Base-by-base conservation (phyloP, 2,888 invertebrate genomes). In the Drosophila flavopinicola region DNA sequence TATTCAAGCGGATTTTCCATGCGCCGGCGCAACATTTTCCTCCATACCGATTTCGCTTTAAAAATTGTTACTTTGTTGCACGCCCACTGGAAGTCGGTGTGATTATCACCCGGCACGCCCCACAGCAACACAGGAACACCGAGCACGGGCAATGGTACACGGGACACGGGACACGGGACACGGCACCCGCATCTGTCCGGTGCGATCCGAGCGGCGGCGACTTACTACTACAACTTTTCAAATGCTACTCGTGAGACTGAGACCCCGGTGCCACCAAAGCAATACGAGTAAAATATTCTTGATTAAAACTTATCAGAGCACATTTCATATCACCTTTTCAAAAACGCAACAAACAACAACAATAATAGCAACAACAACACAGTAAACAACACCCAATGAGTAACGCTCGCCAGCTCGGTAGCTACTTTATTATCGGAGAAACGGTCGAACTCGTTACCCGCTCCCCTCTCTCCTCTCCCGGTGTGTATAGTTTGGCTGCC, bases 231-330 rank as follows among this genome's bases (percentile, higher is more conserved):
- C 85, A 84, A 84, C 85, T 86, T 84, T 84, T 84, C 85, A 86
- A 84, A 84, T 84, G 85, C 83, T 84, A 80, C 86, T 78, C 85
- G 85, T 70, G 78, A 75, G 75, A 78, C 75, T 61, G 63, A 69
- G 84, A 59, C 57, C 70, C 63, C 70, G 65, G 68, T 74, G 66
- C 70, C 67, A 73, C 86, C 76, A 84, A 84, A 84, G 84, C 84
- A 86, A 76, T 70, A 75, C 72, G 82, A 85, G 78, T 80, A 80
- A 84, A 82, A 85, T 75, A 79, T 85, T 88, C 75, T 71, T 85
- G 89, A 88, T 88, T 88, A 88, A 86, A 88, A 88, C 79, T 89
- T 89, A 88, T 88, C 89, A 88, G 84, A 85, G 74, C 76, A 85
- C 78, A 78, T 77, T 87, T 80, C 87, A 88, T 87, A 88, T 88